Base-by-base conservation (phyloP, 2,113 vertebrate genomes). In the Chionis minor region DNA sequence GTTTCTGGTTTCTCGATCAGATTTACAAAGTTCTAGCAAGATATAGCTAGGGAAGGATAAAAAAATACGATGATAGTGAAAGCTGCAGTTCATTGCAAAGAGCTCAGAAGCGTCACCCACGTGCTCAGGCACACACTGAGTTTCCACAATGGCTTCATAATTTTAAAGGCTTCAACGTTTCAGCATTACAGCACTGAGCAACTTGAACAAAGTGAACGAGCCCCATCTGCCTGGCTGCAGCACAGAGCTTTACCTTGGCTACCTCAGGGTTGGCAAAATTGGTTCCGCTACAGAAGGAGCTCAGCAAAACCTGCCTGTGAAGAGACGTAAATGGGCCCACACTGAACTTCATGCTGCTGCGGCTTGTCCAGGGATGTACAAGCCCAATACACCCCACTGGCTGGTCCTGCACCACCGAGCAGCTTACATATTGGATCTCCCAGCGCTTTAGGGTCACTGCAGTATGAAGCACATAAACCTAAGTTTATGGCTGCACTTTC, bases 381-480 rank as follows among this genome's bases (percentile, higher is more conserved):
- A 14, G 32, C 32, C 20, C 8, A 26, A 23, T 8, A 59, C 0
- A 1, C 17, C 33, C 12, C 0, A 2, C 8, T 18, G 33, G 44
- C 8, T 2, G 0, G 28, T 40, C 44, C 63, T 35, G 47, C 15
- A 4, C 45, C 58, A 75, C 2, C 6, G 2, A 58, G 52, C n/a
- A 63, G n/a, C 61, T 90, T 14, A 67, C 32, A 33, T 8, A 4
- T 2, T 5, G 12, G 12, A 49, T 10, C 35, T 54, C 24, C 38
- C 35, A 73, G 2, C 0, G 0, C 55, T 59, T 2, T 49, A 61
- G 17, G 38, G n/a, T 40, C 55, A 38, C 40, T 49, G 52, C 32
- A 55, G 45, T 6, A 69, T 2, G 32, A 86, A 92, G 15, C 23
- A 81, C 40, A 47, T 7, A 14, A 38, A 61, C 14, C 6, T 4